Evolutionary conservation across 2,113 vertebrate genomes (phyloP), one percentile per base, ranked within the genome.

Genomic region (Myrmophylax atrothorax): DNA sequence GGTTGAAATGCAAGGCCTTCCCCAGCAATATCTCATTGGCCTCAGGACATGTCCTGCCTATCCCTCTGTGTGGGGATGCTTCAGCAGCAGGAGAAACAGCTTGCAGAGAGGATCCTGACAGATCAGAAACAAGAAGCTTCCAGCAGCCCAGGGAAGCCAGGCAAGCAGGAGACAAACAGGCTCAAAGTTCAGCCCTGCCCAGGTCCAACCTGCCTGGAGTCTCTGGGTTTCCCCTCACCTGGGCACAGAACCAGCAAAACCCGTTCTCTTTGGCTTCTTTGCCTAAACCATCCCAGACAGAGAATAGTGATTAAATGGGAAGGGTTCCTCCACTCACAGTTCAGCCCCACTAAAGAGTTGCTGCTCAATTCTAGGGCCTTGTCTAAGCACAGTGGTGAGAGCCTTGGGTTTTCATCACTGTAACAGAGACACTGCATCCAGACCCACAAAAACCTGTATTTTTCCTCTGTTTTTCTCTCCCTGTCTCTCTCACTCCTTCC

Each of bases 31-130:
- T 62, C 90, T 84, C 69, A 53, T 44, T 75, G 0, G 1, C 75
- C 75, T 83, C 76, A 78, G 76, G 79, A 87, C 40, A 7, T 11
- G 14, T 67, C 44, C 67, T 89, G 64, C 74, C 2, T 8, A 92
- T 69, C 17, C 53, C 44, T 69, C 70, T 55, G 26, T 35, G 26
- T 25, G 28, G 40, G 1, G 3, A 47, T 5, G 3, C 28, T 74
- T 74, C 84, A 67, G 91, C 31, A 78, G 60, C 47, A 74, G n/a
- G 31, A 93, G 24, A 80, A 96, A 78, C 29, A 55, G 60, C 28
- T 95, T 92, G 87, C 83, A 78, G 49, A 49, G 64, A 83, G 44
- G 68, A 78, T 49, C 28, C 62, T 85, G 69, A 60, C 6, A 10
- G 52, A 69, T 44, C 35, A 86, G 64, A 91, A 22, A 55, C 42